Evolutionary conservation across 2,888 invertebrate genomes (phyloP).

Genomic region (Diarsia mendica): DNA sequence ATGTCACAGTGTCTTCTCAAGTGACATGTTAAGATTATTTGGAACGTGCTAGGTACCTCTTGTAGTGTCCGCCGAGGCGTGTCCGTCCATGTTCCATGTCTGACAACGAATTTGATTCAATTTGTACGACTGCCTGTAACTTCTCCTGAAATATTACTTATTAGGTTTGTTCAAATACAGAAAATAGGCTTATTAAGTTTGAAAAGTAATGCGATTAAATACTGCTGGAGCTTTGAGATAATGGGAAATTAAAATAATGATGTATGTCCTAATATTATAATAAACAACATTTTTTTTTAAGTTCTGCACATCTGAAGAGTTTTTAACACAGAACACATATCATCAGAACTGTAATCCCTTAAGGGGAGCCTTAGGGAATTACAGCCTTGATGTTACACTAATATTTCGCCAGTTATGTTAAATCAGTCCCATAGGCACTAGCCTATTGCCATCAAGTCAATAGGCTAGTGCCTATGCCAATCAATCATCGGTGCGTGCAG

Average conservation of each 20-base stretch:
- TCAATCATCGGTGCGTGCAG: too few species aligned
- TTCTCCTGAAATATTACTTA: constrained; percentile 27
- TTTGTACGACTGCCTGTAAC: constrained; percentile 22
- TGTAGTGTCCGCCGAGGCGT: not conserved
- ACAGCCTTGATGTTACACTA: too few species aligned
- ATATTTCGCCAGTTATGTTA: too few species aligned
- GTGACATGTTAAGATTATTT: not conserved
- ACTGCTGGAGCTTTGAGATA: not conserved
- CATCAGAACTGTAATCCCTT: too few species aligned
- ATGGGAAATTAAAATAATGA: not conserved
- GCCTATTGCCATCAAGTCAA: too few species aligned
- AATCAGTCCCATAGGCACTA: too few species aligned
- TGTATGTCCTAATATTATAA: not conserved
- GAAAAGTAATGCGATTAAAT: constrained; percentile 8
- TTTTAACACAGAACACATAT: too few species aligned
- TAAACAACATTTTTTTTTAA: too few species aligned
- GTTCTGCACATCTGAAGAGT: too few species aligned
- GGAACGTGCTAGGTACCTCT: not conserved
- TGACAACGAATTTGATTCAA: constrained; percentile 49
- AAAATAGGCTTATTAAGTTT: constrained; percentile 19
- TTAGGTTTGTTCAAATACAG: constrained; percentile 19
- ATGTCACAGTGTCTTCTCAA: not conserved
- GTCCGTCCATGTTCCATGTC: not conserved
- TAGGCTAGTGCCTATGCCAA: too few species aligned
- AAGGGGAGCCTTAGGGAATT: too few species aligned